Conservation (phyloP, 2,113 vertebrate species). For the Engraulis encrasicolus region DNA sequence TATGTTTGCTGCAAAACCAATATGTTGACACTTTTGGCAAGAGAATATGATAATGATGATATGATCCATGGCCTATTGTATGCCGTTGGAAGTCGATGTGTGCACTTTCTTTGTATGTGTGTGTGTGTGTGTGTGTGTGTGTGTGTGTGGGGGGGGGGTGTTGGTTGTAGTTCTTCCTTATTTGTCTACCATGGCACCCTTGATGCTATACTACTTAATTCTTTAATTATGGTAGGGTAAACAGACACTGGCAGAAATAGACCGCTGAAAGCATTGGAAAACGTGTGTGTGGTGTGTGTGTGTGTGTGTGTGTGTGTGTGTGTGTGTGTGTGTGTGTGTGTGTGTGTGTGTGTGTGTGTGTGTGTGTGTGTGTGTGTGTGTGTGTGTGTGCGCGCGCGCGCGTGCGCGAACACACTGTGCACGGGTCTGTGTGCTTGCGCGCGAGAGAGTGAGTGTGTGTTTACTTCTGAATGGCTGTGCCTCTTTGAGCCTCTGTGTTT, state of each 20-base stretch:
- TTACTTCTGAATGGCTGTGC: not conserved
- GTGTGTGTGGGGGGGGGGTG: no score
- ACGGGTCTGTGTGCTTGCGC: not conserved
- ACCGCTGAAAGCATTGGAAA: not conserved
- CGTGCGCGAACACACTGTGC: not conserved
- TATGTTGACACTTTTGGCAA: no score
- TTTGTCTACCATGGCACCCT: slow-evolving; percentile 36
- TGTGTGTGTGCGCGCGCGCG: not conserved
- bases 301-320: not conserved
- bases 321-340: slow-evolving; percentile 7
- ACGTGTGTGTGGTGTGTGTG: no score
- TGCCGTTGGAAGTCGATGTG: slow-evolving; percentile 10
- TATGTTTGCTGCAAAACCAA: no score
- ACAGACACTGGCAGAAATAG: slow-evolving; percentile 37
- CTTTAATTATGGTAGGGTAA: slow-evolving; percentile 46
- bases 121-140: not conserved
- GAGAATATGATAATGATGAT: no score
- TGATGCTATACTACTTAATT: slow-evolving; percentile 43
- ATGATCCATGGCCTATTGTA: no score
- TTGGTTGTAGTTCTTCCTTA: no score
- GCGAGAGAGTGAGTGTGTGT: not conserved
- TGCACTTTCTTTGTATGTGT: not conserved
- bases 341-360: not conserved
- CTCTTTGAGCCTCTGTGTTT: not conserved
- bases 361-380: not conserved